Percentiles rank a stretch among this genome's conserved stretches.
Conservation (phyloP, 2,888 invertebrate species). For the Torymus auratus region DNA sequence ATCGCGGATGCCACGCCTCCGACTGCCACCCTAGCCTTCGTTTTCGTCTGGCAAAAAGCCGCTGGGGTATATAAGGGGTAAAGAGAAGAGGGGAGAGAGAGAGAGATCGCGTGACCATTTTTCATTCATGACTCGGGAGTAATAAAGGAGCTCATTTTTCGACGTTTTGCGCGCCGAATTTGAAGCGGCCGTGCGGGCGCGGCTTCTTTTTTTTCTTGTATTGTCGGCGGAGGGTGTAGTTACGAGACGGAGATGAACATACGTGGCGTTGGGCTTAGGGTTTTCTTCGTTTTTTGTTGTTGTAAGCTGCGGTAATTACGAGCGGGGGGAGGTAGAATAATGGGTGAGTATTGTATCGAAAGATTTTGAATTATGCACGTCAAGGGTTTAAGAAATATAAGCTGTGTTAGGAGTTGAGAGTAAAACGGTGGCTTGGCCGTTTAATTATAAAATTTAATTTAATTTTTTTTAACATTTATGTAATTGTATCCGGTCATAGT, state of each 20-base stretch:
- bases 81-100: no score
- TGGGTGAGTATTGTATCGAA: background rate
- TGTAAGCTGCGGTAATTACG: no score
- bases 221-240: conserved; percentile 1
- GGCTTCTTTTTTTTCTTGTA: background rate
- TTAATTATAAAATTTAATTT: no score
- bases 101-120: conserved; percentile 51
- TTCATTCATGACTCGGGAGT: background rate
- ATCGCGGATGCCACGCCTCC: conserved; percentile 57
- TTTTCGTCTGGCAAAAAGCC: conserved; percentile 32
- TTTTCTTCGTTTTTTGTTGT: no score
- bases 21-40: conserved; percentile 26
- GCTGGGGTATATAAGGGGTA: no score
- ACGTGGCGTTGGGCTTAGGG: no score
- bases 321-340: background rate
- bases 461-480: no score
- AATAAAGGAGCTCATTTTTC: conserved; percentile 35
- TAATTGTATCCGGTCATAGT: no score
- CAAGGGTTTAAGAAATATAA: background rate
- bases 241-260: no score
- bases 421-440: no score
- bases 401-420: no score
- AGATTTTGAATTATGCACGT: background rate
- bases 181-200: background rate
- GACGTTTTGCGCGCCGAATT: conserved; percentile 41